Evolutionary conservation across 2,888 invertebrate species (phyloP).

Genomic region (Calephelis perditalis): DNA sequence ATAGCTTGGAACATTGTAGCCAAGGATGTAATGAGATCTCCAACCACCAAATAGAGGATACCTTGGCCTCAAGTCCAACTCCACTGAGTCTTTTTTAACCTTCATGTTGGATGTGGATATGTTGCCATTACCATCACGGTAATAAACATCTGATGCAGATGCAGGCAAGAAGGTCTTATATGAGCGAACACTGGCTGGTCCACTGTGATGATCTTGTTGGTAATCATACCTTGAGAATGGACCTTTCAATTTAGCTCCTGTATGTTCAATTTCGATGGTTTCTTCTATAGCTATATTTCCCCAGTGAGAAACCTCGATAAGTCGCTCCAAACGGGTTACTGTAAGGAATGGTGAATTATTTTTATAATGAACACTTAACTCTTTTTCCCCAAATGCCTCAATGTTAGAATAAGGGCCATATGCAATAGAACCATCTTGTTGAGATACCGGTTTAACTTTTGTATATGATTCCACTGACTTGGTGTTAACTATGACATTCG

Average conservation of each 20-base stretch:
- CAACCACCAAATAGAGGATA: slow-evolving; percentile 99
- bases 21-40: slow-evolving; percentile 97
- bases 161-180: slow-evolving; percentile 93
- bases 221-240: slow-evolving; percentile 98
- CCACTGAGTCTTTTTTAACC: slow-evolving; percentile 93
- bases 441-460: slow-evolving; percentile 87
- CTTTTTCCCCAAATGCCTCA: slow-evolving; percentile 76
- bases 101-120: slow-evolving; percentile 98
- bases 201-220: slow-evolving; percentile 93
- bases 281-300: slow-evolving; percentile 99
- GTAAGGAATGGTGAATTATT: slow-evolving; percentile 97
- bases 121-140: slow-evolving; percentile 97
- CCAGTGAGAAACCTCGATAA: slow-evolving; percentile 99
- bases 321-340: slow-evolving; percentile 90
- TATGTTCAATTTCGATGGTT: slow-evolving; percentile 92
- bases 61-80: slow-evolving; percentile 95
- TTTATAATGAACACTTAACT: slow-evolving; percentile 92
- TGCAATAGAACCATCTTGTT: slow-evolving; percentile 87
- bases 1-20: slow-evolving; percentile 98
- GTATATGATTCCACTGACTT: slow-evolving; percentile 90
- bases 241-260: slow-evolving; percentile 95
- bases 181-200: slow-evolving; percentile 92
- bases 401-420: slow-evolving; percentile 94
- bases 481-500: slow-evolving; percentile 86
- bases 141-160: slow-evolving; percentile 96